Evolutionary conservation across 2,113 vertebrate genomes (phyloP), one percentile per base, ranked within the genome.

Genomic region (Dendrocopos noguchii): DNA sequence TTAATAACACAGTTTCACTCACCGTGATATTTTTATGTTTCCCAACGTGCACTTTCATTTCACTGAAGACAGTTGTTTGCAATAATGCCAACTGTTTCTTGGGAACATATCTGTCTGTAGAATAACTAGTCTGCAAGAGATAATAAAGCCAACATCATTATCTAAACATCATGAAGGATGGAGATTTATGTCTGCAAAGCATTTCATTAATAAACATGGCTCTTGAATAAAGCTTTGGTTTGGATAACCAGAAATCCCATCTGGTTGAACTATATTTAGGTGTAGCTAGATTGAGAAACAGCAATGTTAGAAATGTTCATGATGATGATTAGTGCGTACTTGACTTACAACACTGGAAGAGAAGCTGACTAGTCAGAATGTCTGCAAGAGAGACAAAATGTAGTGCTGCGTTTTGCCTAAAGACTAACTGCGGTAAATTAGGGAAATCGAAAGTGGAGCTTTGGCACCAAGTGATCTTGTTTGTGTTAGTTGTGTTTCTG

Each of bases 21-120:
- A 67, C 80, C 16, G 18, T 84, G 63, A 53, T 94, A 82, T 89
- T 92, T 91, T 92, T 72, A 53, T 88, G 55, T 87, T 92, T 92
- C 85, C 75, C 72, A 68, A 46, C 19, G 46, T 55, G 60, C 53
- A 42, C 66, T 91, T 95, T 24, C 78, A 63, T 89, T 94, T 94
- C 66, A 70, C 57, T 78, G 65, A 79, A 88, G 68, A 57, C 66
- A 71, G 15, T 80, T 63, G 67, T 77, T 82, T 84, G 68, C 47
- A 34, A 36, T 65, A 42, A 33, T 71, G 84, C 89, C 89, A 52
- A 6, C 74, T 52, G 67, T 24, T 90, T 81, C 29, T 29, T 74
- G 61, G 90, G 80, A 90, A n/a, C n/a, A 28, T 44, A 28, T n/a
- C 80, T 92, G 3, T 0, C 71, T 87, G 22, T 34, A 77, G 68